These are phyloP conservation scores for Sciaenops ocellatus DNA, from an alignment of 2,797 vertebrate species.

Conservation along the genomic window DNA sequence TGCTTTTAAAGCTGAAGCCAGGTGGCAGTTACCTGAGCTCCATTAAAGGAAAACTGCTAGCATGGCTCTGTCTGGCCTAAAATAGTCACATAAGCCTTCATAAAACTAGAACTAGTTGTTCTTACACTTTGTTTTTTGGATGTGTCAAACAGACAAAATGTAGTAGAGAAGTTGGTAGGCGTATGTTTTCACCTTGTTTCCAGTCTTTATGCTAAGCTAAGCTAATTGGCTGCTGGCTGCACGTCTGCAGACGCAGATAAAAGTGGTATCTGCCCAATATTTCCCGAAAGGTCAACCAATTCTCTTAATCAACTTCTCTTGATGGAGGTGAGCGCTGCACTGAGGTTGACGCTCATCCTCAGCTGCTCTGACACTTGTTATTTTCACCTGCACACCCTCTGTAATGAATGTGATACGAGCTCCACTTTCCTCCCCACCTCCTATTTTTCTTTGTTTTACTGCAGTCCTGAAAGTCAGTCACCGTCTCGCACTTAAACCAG, in stretches of 20 bases:
- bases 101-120: background rate
- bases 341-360: background rate
- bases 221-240: background rate
- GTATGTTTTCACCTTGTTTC: background rate
- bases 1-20: background rate
- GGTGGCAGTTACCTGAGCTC: background rate
- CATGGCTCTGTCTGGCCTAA: background rate
- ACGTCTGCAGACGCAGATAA: background rate
- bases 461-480: background rate
- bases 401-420: background rate
- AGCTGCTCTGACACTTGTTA: background rate
- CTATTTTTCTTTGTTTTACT: background rate
- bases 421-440: background rate
- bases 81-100: background rate
- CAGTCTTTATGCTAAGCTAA: background rate
- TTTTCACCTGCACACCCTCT: background rate
- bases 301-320: background rate
- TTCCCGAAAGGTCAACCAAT: background rate
- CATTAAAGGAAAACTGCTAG: background rate
- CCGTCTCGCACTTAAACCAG: slow-evolving; percentile 20
- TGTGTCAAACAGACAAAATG: too few species aligned
- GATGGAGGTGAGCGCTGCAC: background rate
- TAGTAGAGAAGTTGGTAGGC: background rate
- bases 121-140: background rate
- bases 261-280: background rate